A percentile compares a stretch with the other conserved stretches of the same genome.
These are phyloP conservation scores for Pavo muticus DNA, from an alignment of 2,113 vertebrate species.

Conservation along the genomic window DNA sequence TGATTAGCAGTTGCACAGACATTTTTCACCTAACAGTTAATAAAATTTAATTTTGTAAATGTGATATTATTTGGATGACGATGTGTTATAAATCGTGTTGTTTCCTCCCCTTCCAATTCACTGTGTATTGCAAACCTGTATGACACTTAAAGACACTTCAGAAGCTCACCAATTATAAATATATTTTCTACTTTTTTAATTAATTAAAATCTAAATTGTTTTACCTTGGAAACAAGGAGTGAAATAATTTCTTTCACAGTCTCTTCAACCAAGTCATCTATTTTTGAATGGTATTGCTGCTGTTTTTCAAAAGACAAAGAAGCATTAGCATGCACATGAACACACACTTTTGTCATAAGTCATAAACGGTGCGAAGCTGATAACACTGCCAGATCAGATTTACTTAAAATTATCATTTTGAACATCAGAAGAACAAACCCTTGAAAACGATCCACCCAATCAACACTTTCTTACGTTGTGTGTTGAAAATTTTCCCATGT, in stretches of 20 bases:
- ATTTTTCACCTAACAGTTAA: background rate
- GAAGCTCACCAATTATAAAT: background rate
- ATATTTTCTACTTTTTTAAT: background rate
- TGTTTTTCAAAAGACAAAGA: constrained; percentile 78
- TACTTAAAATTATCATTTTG: constrained; percentile 80
- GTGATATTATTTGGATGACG: background rate
- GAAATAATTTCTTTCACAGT: constrained; percentile 93
- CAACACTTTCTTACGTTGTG: constrained; percentile 79
- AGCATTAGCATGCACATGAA: constrained; percentile 65
- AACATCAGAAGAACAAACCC: constrained; percentile 79
- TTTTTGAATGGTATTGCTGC: constrained; percentile 99
- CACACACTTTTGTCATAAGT: constrained; percentile 68
- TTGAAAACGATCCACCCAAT: constrained; percentile 84
- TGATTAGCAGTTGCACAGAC: background rate
- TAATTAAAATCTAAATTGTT: constrained; percentile 42
- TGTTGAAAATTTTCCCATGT: constrained; percentile 87
- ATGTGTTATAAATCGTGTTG: background rate
- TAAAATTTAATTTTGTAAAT: constrained; percentile 19
- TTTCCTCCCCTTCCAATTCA: background rate
- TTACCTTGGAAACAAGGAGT: constrained; percentile 94
- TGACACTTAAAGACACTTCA: background rate
- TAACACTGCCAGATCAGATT: constrained; percentile 70
- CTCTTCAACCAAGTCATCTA: constrained; percentile 95
- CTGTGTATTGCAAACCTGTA: background rate
- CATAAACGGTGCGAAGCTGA: constrained; percentile 68